Base-by-base conservation (phyloP, 64 coral and sea anemone species). In the Platygyra sinensis region DNA sequence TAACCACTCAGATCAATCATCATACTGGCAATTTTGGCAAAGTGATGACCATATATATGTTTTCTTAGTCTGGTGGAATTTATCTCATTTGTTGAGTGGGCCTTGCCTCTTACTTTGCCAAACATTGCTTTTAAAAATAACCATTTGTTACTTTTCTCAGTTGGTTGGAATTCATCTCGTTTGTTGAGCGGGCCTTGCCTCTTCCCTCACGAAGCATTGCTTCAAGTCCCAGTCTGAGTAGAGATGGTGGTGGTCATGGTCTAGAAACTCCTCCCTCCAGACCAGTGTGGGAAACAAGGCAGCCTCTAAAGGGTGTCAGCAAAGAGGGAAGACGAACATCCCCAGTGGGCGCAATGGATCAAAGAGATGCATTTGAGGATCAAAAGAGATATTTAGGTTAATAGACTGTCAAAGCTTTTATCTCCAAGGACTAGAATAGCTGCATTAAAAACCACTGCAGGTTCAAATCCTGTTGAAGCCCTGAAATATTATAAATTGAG, bases 121-220 rank as follows among this genome's bases (percentile, higher is more conserved):
- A 46, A 46, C 42, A 46, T 46, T 46, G 6, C 42, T 46, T 46
- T 5, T n/a, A n/a, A n/a, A n/a, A 46, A 25, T 27, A 52, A 46
- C 19, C 10, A 46, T 63, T 12, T 1, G 49, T 12, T 3, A 54
- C 6, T 78, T 52, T 60, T 42, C 42, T 87, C 71, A 94, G 90
- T 31, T 97, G 95, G 95, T 31, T 76, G 32, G 88, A 94, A 50
- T 97, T 97, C 51, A 72, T 97, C 60, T 79, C 60, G 22, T 97
- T 97, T 62, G 52, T 97, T 74, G 88, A 90, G 76, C 91, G 95
- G 83, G 91, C 95, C 30, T 16, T 97, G n/a, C 95, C 95, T 32
- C 19, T 97, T 42, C 39, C 76, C 2, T n/a, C 88, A 51, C 71
- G 77, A 16, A 87, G 60, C 30, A 60, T 18, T 76, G 17, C 55